phyloP scores from a whole-genome alignment of 2,888 invertebrate species.

The Pyrocoelia pectoralis region DNA sequence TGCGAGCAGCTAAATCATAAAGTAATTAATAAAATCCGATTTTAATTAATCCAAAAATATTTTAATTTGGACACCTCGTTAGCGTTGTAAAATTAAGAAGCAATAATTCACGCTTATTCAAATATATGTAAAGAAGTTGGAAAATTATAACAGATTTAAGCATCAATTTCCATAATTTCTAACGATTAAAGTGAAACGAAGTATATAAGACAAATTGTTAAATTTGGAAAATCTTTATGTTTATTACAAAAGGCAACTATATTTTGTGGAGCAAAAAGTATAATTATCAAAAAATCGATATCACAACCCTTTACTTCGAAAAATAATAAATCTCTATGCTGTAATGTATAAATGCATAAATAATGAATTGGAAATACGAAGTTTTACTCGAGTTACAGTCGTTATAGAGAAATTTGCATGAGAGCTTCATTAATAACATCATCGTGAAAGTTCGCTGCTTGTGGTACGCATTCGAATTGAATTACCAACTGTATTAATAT shows the following conservation, averaged over 20 bases:
- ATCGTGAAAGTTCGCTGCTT: constrained; percentile 15
- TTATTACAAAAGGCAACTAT: too few species aligned
- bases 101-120: constrained; percentile 19
- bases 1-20: constrained; percentile 11
- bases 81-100: constrained; percentile 21
- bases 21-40: constrained; percentile 15
- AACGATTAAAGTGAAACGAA: constrained; percentile 13
- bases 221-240: constrained; percentile 4
- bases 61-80: constrained; percentile 20
- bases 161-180: constrained; percentile 20
- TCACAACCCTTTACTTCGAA: constrained; percentile 2
- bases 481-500: constrained; percentile 22
- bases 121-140: constrained; percentile 19
- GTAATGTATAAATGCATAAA: constrained; percentile 25
- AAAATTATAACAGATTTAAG: constrained; percentile 16
- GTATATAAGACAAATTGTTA: constrained; percentile 27
- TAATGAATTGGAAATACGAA: constrained; percentile 23
- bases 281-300: background rate
- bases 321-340: constrained; percentile 18
- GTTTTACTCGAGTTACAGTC: constrained; percentile 21
- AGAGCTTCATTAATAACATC: constrained; percentile 25
- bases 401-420: constrained; percentile 19
- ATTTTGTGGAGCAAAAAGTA: background rate
- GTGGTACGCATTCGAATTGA: constrained; percentile 17
- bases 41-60: constrained; percentile 21